phyloP scores from a whole-genome alignment of 2,113 vertebrate species.

The Bos javanicus region DNA sequence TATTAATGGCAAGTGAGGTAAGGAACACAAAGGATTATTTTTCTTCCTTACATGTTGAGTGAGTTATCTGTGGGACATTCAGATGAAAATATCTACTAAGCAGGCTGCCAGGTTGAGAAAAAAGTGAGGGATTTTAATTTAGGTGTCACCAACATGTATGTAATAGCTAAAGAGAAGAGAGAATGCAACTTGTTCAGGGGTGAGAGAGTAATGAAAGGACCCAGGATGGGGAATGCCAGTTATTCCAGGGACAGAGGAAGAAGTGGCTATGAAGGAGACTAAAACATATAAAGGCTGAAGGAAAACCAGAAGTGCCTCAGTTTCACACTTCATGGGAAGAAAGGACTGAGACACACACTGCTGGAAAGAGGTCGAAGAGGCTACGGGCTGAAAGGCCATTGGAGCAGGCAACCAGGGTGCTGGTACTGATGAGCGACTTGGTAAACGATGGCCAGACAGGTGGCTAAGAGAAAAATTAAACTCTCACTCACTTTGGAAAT shows the following conservation, averaged over 20 bases:
- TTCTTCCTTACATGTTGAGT: neutral
- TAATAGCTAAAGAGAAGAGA: neutral
- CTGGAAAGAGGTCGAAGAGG: neutral
- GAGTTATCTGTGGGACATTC: neutral
- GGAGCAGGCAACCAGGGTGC: neutral
- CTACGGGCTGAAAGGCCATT: neutral
- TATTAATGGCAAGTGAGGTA: neutral
- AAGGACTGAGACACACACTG: neutral
- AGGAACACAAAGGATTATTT: slow-evolving; percentile 1
- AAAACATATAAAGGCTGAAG: neutral
- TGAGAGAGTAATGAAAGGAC: neutral
- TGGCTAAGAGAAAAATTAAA: neutral
- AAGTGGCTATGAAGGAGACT: neutral
- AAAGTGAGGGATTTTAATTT: neutral
- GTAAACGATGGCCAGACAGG: neutral
- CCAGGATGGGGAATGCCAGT: neutral
- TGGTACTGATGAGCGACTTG: neutral
- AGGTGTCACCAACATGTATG: neutral
- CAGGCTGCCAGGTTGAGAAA: neutral
- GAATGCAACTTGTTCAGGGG: neutral
- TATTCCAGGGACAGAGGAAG: neutral
- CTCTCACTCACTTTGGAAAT: slow-evolving; percentile 25
- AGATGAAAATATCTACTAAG: neutral
- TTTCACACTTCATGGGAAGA: neutral
- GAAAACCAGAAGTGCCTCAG: neutral